Evolutionary conservation across 2,113 vertebrate genomes (phyloP).

Genomic region (Calyptommatus sinebrachiatus): DNA sequence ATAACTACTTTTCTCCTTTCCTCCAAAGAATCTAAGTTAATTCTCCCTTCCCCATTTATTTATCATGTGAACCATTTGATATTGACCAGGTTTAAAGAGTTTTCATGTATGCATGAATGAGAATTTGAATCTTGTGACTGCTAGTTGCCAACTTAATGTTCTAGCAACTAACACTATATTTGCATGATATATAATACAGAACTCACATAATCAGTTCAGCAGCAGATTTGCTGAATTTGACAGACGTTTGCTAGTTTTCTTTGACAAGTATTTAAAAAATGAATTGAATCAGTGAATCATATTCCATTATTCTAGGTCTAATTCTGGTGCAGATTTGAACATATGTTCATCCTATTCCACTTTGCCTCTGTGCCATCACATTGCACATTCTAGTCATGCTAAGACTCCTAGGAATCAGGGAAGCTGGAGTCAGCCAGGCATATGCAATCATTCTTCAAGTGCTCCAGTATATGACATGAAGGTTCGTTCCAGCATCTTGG

Average conservation of each 20-base stretch:
- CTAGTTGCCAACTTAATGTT: too few species aligned
- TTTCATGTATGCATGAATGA: too few species aligned
- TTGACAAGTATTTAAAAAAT: background rate
- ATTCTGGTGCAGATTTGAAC: constrained; percentile 23
- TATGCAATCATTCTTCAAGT: constrained; percentile 70
- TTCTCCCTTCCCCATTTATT: too few species aligned
- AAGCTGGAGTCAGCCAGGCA: constrained; percentile 63
- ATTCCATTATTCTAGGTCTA: background rate
- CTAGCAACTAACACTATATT: too few species aligned
- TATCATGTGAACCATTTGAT: too few species aligned
- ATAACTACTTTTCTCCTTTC: too few species aligned
- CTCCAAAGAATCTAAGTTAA: too few species aligned
- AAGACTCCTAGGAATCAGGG: constrained; percentile 60
- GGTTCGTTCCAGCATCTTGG: constrained; percentile 63
- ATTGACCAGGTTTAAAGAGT: too few species aligned
- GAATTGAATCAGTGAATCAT: background rate
- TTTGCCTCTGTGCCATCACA: constrained; percentile 42
- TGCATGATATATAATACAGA: too few species aligned
- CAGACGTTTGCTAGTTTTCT: background rate
- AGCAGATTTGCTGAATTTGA: too few species aligned
- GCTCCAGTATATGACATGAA: constrained; percentile 62
- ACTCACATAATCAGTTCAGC: background rate
- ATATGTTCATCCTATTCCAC: constrained; percentile 12
- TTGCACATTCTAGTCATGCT: constrained; percentile 48
- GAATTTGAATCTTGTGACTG: too few species aligned